Evolutionary conservation across 1,140 invertebrate genomes (phyloP).

Genomic region (Drosophila tropicalis): DNA sequence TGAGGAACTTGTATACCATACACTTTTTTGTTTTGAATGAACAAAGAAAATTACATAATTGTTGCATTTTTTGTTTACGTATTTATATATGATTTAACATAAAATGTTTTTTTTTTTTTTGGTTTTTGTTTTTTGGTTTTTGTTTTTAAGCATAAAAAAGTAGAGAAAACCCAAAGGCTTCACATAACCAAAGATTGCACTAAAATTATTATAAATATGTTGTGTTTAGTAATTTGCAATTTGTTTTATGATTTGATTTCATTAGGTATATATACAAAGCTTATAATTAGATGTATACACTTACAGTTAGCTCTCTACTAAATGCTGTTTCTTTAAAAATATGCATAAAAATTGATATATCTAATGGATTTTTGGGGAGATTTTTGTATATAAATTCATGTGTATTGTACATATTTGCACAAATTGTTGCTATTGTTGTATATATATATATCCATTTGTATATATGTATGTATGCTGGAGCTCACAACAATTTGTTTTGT

Average conservation of each 20-base stretch:
- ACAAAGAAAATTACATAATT: conserved; percentile 82
- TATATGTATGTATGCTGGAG: conserved; percentile 33
- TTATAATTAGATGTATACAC: conserved; percentile 34
- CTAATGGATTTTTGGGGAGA: conserved; percentile 17
- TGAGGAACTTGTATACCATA: conserved; percentile 83
- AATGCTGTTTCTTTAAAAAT: conserved; percentile 57
- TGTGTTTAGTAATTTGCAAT: conserved; percentile 45
- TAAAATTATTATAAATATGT: conserved; percentile 64
- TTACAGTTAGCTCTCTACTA: conserved; percentile 23
- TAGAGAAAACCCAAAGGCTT: conserved; percentile 39
- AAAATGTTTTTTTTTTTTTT: background rate
- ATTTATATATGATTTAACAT: background rate
- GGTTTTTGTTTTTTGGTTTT: too few relatives aligned
- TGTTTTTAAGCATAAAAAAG: conserved; percentile 5
- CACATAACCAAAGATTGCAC: conserved; percentile 72
- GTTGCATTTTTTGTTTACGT: conserved; percentile 59
- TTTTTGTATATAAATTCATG: conserved; percentile 80
- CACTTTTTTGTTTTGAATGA: conserved; percentile 69
- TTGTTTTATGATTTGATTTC: background rate
- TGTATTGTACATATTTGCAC: conserved; percentile 76
- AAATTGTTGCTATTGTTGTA: conserved; percentile 50
- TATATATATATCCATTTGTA: conserved; percentile 39
- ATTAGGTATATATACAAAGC: conserved; percentile 8
- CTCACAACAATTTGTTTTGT: conserved; percentile 64
- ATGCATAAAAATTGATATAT: conserved; percentile 68